Evolutionary conservation across 2,888 invertebrate genomes (phyloP), one percentile per base, ranked within the genome.

Genomic region (Marasmarcha lunaedactyla): DNA sequence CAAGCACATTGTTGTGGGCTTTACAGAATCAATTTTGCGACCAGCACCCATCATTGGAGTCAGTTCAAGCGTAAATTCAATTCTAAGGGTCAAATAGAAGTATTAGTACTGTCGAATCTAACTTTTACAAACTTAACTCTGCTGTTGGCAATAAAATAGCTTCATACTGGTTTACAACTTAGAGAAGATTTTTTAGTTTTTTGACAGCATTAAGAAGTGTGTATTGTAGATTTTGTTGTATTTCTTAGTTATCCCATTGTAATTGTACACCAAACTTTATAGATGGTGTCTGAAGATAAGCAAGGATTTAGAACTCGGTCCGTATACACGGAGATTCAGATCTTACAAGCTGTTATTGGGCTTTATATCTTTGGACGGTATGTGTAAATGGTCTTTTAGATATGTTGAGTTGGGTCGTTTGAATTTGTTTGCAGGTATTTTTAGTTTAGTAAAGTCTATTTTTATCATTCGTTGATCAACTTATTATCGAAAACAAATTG

Each of bases 261-360:
- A 73, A 73, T 62, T 54, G 49, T 57, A 74, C 63, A 73, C 74
- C 64, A 41, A 27, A 41, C 51, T 45, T 50, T 56, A 52, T 48
- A 64, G 76, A 74, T 76, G 58, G 63, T 63, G 63, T 66, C 62
- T 60, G 49, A 42, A 61, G 74, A 74, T 74, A 74, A 70, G 62
- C 49, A 57, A 63, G 65, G 67, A 70, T 66, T 72, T 70, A 67
- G 55, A 48, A 52, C 48, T 52, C 51, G 54, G 54, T 50, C 54
- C 52, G 46, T 57, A 55, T 59, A 53, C 56, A 46, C 46, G 46
- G 49, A 57, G 58, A 59, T 63, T 65, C 63, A 59, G 54, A 51
- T 54, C 54, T 44, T 37, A 47, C 54, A 44, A 46, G 30, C 2
- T 30, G 58, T 59, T 59, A 60, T 58, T 52, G 55, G 49, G 50